These are phyloP conservation scores for Labia minor DNA, from an alignment of 2,888 invertebrate species.

Conservation along the genomic window DNA sequence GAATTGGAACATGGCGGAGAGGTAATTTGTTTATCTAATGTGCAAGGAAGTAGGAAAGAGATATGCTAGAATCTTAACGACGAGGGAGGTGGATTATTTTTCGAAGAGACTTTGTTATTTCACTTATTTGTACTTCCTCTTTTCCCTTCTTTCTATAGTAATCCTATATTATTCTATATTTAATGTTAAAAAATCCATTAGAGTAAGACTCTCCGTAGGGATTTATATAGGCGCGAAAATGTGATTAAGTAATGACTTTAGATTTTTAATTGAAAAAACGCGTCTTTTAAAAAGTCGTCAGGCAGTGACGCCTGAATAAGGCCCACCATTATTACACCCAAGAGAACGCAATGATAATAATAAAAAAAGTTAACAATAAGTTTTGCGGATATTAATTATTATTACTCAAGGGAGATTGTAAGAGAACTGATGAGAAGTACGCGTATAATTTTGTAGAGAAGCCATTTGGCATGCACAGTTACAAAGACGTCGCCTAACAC, in stretches of 20 bases:
- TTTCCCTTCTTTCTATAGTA: not conserved
- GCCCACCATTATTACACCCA: constrained; percentile 16
- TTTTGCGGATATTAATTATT: constrained; percentile 13
- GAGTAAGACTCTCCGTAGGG: not conserved
- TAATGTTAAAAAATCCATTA: constrained; percentile 5
- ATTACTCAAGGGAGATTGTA: not conserved
- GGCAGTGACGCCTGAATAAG: constrained; percentile 13
- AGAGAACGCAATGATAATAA: constrained; percentile 19
- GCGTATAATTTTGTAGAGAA: not conserved
- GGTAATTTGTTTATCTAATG: too few species aligned
- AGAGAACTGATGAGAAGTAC: not conserved
- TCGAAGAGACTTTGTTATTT: too few species aligned
- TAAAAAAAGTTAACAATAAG: constrained; percentile 1
- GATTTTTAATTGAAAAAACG: constrained; percentile 22
- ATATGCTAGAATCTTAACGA: too few species aligned
- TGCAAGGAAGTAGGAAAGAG: too few species aligned
- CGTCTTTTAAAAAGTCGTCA: constrained; percentile 19
- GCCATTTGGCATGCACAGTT: constrained; percentile 4
- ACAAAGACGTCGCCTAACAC: constrained; percentile 1
- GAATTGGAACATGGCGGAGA: too few species aligned
- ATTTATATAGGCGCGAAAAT: not conserved
- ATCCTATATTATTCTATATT: constrained; percentile 1
- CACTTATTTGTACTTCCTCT: not conserved
- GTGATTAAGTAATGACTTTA: constrained; percentile 23
- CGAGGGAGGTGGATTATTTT: too few species aligned